Percentiles rank a stretch among this genome's conserved stretches.
phyloP scores from a whole-genome alignment of 2,888 invertebrate species.

The Leptinotarsa haldemani region DNA sequence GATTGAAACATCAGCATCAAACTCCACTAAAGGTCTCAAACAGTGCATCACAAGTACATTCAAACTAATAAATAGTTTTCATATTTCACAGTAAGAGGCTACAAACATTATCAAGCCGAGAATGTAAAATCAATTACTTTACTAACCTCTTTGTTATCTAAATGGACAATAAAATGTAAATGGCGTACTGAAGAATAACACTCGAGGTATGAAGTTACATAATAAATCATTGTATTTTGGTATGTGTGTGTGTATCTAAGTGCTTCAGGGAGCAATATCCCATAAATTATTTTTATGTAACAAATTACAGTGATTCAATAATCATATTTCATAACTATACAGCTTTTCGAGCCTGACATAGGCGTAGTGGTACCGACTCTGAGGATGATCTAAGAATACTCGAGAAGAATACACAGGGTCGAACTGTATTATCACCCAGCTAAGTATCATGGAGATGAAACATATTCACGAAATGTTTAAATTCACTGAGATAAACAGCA shows the following conservation, averaged over 20 bases:
- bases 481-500: too few relatives aligned
- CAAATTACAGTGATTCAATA: constrained; percentile 20
- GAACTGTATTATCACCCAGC: too few relatives aligned
- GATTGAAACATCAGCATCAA: too few relatives aligned
- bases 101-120: background rate
- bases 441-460: too few relatives aligned
- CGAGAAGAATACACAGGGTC: too few relatives aligned
- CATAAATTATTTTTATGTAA: constrained; percentile 24
- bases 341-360: constrained; percentile 8
- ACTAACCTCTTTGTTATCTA: constrained; percentile 9
- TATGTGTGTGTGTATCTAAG: constrained; percentile 11
- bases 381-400: too few relatives aligned
- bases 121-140: constrained; percentile 6
- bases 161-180: constrained; percentile 12
- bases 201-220: constrained; percentile 18
- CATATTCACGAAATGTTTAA: too few relatives aligned
- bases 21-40: too few relatives aligned
- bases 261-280: constrained; percentile 26
- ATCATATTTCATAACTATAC: constrained; percentile 26
- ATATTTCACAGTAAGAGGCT: too few relatives aligned
- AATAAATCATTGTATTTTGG: constrained; percentile 28
- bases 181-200: background rate
- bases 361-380: constrained; percentile 7
- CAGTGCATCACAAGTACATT: too few relatives aligned
- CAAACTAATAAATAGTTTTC: too few relatives aligned